phyloP scores from a whole-genome alignment of 2,113 vertebrate species.

The Centropus bengalensis region DNA sequence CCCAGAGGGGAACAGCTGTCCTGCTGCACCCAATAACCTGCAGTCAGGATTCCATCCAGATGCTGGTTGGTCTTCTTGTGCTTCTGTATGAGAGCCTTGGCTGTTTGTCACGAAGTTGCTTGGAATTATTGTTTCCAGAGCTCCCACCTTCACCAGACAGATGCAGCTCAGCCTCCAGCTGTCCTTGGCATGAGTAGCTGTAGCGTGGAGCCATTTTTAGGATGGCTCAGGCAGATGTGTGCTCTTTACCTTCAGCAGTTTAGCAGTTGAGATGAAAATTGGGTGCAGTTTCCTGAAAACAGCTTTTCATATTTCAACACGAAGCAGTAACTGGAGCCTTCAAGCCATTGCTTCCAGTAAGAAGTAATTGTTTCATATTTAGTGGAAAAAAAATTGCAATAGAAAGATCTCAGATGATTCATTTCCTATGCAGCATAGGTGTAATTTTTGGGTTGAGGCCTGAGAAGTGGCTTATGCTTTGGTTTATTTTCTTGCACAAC shows the following conservation, averaged over 20 bases:
- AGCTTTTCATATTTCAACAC: conserved; percentile 1
- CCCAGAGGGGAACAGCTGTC: not conserved
- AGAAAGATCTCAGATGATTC: conserved; percentile 55
- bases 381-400: conserved; percentile 18
- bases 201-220: not conserved
- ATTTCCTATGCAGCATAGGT: conserved; percentile 58
- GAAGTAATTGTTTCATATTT: conserved; percentile 17
- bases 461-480: conserved; percentile 1
- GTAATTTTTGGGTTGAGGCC: conserved; percentile 46
- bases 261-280: conserved; percentile 34
- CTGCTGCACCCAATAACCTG: not conserved
- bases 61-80: accelerated
- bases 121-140: not conserved
- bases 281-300: conserved; percentile 56
- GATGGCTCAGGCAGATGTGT: not conserved
- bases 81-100: accelerated
- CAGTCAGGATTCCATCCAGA: not conserved
- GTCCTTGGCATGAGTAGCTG: not conserved
- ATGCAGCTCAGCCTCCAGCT: not conserved
- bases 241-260: not conserved
- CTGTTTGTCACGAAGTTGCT: accelerated
- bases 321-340: not conserved
- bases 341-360: conserved; percentile 29
- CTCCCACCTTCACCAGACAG: not conserved
- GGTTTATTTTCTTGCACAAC: conserved; percentile 55